Conservation (phyloP, 2,888 invertebrate species). For the Empis stercorea region DNA sequence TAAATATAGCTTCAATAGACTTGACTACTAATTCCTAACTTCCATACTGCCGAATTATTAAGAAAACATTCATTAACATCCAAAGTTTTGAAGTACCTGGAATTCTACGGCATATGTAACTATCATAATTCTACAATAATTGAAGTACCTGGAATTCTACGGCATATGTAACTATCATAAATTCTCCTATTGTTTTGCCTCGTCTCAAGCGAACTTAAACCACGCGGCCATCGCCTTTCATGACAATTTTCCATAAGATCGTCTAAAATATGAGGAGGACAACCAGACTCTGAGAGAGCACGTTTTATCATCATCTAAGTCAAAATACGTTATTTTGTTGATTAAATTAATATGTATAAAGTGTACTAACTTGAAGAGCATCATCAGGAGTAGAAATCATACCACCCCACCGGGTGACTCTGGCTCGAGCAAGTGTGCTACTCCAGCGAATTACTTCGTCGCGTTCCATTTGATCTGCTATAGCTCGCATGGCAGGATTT, state of each 20-base stretch:
- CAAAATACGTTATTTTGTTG: not conserved
- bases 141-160: constrained; percentile 66
- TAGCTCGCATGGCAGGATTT: constrained; percentile 82
- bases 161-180: constrained; percentile 90
- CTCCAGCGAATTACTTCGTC: constrained; percentile 89
- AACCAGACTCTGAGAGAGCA: constrained; percentile 84
- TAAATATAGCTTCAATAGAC: too few species aligned
- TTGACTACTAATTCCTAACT: too few species aligned
- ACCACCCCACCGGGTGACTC: constrained; percentile 94
- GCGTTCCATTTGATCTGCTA: constrained; percentile 88
- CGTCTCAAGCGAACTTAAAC: constrained; percentile 82
- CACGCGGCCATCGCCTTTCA: constrained; percentile 89
- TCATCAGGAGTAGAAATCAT: constrained; percentile 98
- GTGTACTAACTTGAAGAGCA: constrained; percentile 59
- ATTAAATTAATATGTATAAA: not conserved
- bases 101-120: constrained; percentile 86
- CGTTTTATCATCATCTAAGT: constrained; percentile 82
- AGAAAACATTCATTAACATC: too few species aligned
- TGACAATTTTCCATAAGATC: constrained; percentile 97
- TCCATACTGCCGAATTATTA: too few species aligned
- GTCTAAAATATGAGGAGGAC: constrained; percentile 84
- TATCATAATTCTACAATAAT: constrained; percentile 75
- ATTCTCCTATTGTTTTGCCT: constrained; percentile 81
- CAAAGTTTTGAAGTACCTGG: constrained; percentile 54
- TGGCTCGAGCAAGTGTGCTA: constrained; percentile 62